Conservation (phyloP, 2,888 invertebrate species). For the Piscicola geometra region DNA sequence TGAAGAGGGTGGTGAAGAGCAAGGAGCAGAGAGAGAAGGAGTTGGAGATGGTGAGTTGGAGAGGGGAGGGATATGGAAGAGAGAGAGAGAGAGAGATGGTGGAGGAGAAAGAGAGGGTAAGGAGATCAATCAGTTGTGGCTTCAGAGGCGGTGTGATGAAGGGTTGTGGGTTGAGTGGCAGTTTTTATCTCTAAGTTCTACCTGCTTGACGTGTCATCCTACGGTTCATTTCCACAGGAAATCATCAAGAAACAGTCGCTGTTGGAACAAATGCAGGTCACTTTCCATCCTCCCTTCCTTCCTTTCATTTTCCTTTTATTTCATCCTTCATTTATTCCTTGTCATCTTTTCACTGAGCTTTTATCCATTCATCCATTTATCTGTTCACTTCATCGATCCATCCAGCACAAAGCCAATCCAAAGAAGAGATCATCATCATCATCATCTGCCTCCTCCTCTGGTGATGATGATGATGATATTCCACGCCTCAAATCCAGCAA, state of each 20-base stretch:
- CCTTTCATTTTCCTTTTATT: not conserved
- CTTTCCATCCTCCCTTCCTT: too few species aligned
- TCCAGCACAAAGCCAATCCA: not conserved
- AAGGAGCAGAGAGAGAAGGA: slow-evolving; percentile 54
- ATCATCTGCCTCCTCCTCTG: not conserved
- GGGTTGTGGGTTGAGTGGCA: too few species aligned
- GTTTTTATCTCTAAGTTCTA: too few species aligned
- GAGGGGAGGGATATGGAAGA: too few species aligned
- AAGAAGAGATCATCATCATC: slow-evolving; percentile 4
- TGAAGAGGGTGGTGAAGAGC: slow-evolving; percentile 52
- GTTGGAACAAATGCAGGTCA: slow-evolving; percentile 44
- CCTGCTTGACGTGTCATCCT: too few species aligned
- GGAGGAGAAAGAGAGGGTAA: too few species aligned
- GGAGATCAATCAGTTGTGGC: too few species aligned
- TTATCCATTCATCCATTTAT: not conserved
- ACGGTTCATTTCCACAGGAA: slow-evolving; percentile 45
- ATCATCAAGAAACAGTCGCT: slow-evolving; percentile 52
- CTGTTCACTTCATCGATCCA: not conserved
- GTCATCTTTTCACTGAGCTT: not conserved
- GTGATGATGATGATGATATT: not conserved
- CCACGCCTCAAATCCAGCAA: not conserved
- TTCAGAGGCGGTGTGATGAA: too few species aligned
- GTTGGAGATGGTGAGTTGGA: slow-evolving; percentile 49
- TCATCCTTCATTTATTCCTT: not conserved
- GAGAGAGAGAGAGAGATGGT: slow-evolving; percentile 49